Evolutionary conservation across 2,888 invertebrate species (phyloP), one percentile per base, ranked within the genome.

Genomic region (Antheraea yamamai): DNA sequence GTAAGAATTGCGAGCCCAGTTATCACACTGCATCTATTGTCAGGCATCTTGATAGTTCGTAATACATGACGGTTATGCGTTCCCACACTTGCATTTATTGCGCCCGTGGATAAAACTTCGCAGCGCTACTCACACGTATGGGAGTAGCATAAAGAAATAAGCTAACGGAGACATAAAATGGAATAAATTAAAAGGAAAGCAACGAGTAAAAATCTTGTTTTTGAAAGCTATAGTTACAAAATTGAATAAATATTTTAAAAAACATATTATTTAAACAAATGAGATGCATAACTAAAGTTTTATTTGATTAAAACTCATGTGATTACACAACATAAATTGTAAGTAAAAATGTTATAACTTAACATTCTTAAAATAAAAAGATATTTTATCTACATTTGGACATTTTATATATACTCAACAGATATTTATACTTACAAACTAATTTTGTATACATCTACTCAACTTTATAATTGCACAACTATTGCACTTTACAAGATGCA

Each of bases 401-500:
- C 91, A 91, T 83, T 88, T 88, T 87, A 90, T 88, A 89, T 89
- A 66, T 84, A 80, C 86, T 88, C 87, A 93, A 93, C 93, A 92
- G 87, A 90, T 85, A 87, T 81, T 82, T 79, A 84, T 78, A 84
- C 87, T 89, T 91, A 88, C 23, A 79, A 76, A 86, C 91, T 91
- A 73, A 79, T 81, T 85, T 83, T 88, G 88, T 93, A 92, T 93
- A 93, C 87, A 92, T 89, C 93, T 95, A 95, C 92, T 92, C 92
- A 93, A 93, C 93, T 90, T 89, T 85, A 89, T 92, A 92, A 92
- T 92, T 93, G 92, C 94, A 93, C 93, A 89, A 91, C 93, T 93
- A 93, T 92, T 92, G 92, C 93, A 93, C 93, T 94, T 94, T 93
- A 93, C 92, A 94, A 92, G 92, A 92, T 91, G 92, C 93, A 92